A percentile compares a stretch with the other conserved stretches of the same genome.
phyloP scores from a whole-genome alignment of 1,140 invertebrate species.

The Apolygus lucorum region DNA sequence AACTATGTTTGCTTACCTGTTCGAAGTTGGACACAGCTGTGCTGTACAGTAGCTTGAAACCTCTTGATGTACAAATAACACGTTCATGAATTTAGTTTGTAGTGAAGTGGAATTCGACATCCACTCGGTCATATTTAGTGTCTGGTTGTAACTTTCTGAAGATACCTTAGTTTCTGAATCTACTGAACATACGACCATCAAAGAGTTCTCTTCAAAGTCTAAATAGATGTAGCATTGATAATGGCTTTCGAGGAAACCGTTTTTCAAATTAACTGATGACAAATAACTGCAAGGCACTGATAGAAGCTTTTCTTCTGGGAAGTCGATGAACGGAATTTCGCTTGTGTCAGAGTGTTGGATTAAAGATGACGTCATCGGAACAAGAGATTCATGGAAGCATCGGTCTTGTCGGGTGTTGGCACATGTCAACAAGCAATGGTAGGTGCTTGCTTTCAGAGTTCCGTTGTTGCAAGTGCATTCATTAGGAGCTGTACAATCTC shows the following conservation, averaged over 20 bases:
- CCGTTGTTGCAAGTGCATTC: conserved; percentile 11
- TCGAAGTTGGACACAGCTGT: neutral
- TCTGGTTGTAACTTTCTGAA: neutral
- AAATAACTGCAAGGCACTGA: neutral
- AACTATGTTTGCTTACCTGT: no score
- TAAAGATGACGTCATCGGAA: neutral
- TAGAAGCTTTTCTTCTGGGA: neutral
- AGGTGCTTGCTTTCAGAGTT: neutral
- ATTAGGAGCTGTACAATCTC: neutral
- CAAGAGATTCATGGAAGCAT: neutral
- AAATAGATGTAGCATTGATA: neutral
- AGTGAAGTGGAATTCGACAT: neutral
- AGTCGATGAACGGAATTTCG: neutral
- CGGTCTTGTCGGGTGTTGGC: neutral
- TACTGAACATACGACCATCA: neutral
- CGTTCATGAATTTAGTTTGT: no score
- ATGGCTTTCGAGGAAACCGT: neutral
- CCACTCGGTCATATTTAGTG: neutral
- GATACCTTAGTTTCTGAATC: neutral
- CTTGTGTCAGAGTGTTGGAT: neutral
- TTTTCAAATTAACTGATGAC: neutral
- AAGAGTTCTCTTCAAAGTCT: neutral
- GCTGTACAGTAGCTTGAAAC: neutral
- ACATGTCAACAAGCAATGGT: neutral
- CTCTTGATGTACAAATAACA: neutral